A percentile compares a stretch with the other conserved stretches of the same genome.
Evolutionary conservation across 2,888 invertebrate genomes (phyloP).

Genomic region (Augochlorella aurata): DNA sequence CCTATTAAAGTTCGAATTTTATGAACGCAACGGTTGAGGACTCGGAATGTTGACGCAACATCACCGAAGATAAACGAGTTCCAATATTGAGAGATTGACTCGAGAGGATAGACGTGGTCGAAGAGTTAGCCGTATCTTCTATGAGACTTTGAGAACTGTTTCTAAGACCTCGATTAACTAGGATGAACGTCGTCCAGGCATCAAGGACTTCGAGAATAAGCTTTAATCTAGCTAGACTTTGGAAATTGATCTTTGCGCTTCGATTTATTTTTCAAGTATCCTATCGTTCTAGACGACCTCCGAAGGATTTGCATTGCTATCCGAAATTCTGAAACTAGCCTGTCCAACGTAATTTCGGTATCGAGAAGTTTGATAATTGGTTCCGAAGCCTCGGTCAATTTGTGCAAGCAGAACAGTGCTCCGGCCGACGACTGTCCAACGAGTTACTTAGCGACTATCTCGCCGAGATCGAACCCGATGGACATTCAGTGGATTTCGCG

Average conservation of each 20-base stretch:
- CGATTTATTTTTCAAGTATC: neutral
- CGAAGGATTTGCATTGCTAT: too few relatives aligned
- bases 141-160: neutral
- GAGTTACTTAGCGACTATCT: neutral
- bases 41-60: neutral
- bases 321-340: too few relatives aligned
- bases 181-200: neutral
- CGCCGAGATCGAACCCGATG: neutral
- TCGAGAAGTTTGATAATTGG: neutral
- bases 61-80: neutral
- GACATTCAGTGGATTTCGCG: neutral
- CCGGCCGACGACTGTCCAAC: neutral
- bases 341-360: neutral
- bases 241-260: neutral
- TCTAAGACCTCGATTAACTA: neutral
- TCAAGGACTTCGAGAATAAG: neutral
- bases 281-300: too few relatives aligned
- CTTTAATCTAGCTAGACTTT: neutral
- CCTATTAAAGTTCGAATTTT: neutral
- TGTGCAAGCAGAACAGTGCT: neutral
- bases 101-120: neutral
- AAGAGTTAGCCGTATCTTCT: neutral
- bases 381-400: neutral
- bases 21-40: neutral
- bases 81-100: neutral